Evolutionary conservation across 1,140 invertebrate species (phyloP).

Genomic region (Nylanderia fulva): DNA sequence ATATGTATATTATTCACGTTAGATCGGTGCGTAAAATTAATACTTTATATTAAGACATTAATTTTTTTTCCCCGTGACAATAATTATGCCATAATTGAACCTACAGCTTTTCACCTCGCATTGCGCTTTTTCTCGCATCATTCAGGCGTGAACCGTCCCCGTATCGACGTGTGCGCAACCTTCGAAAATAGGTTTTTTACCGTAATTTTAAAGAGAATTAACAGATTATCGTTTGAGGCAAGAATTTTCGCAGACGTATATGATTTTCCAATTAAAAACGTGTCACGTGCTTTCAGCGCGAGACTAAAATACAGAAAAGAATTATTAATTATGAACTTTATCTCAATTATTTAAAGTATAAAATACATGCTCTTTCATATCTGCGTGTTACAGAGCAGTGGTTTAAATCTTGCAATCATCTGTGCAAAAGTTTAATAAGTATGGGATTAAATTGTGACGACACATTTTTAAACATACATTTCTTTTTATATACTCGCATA

Average conservation of each 20-base stretch:
- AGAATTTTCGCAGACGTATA: neutral
- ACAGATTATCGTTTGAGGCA: conserved; percentile 1
- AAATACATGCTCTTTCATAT: neutral
- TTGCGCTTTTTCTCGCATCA: conserved; percentile 31
- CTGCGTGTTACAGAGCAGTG: no score
- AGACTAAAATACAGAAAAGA: neutral
- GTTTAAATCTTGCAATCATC: neutral
- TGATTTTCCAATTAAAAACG: neutral
- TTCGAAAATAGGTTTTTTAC: conserved; percentile 33
- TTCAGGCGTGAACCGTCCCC: conserved; percentile 9
- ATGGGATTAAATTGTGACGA: neutral
- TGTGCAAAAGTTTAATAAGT: neutral
- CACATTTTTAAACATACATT: neutral
- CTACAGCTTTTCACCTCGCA: conserved; percentile 24
- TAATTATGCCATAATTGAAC: neutral
- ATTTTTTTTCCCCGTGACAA: neutral
- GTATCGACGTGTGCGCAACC: conserved; percentile 35
- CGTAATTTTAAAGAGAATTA: conserved; percentile 16
- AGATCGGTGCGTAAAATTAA: neutral
- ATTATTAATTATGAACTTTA: conserved; percentile 12
- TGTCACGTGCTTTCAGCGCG: neutral
- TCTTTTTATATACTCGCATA: neutral
- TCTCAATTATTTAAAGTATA: neutral
- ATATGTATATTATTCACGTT: neutral
- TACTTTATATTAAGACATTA: neutral